phyloP scores from a whole-genome alignment of 2,113 vertebrate genomes.

The Pteropus alecto region DNA sequence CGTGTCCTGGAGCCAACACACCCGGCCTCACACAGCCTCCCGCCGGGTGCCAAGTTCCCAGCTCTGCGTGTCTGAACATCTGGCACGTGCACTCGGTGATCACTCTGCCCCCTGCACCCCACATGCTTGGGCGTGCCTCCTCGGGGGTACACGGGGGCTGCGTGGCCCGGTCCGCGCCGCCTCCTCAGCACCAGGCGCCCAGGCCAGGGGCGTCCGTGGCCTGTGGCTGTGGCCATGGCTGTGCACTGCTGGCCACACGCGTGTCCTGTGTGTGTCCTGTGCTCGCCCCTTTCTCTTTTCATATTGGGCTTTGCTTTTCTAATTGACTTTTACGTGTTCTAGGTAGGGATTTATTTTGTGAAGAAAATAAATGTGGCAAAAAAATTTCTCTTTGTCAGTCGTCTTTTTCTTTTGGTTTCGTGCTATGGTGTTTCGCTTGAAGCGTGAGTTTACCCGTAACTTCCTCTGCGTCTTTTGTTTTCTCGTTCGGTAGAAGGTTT shows the following conservation, averaged over 20 bases:
- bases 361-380: background rate
- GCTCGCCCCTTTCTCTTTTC: background rate
- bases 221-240: background rate
- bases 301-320: accelerated
- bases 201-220: accelerated
- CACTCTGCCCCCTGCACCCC: background rate
- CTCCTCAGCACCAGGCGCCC: accelerated
- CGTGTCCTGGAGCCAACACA: accelerated
- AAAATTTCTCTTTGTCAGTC: accelerated
- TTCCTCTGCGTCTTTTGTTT: too few species aligned
- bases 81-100: background rate
- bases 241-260: accelerated
- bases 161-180: accelerated
- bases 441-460: too few species aligned
- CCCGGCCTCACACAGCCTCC: too few species aligned
- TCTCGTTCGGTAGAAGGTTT: too few species aligned
- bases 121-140: too few species aligned
- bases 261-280: accelerated
- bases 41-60: background rate
- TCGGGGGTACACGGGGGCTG: too few species aligned
- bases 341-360: too few species aligned
- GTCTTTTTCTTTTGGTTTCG: too few species aligned
- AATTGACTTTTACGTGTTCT: accelerated
- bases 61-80: too few species aligned
- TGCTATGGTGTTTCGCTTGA: too few species aligned